Percentiles rank a stretch among this genome's conserved stretches.
phyloP scores from a whole-genome alignment of 2,113 vertebrate species.

The Python bivittatus region DNA sequence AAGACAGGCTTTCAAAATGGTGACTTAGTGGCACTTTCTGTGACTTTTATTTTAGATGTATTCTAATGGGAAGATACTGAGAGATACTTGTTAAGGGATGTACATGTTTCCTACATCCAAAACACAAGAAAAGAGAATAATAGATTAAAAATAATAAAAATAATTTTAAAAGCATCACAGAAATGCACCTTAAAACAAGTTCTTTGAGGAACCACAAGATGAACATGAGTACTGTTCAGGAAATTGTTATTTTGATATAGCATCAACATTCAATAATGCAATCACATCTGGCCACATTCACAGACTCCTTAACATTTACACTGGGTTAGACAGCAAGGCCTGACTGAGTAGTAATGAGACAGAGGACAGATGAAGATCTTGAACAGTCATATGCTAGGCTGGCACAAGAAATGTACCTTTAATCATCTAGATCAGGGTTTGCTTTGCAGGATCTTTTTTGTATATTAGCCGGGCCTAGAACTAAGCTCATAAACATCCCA shows the following conservation, averaged over 20 bases:
- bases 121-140: not conserved
- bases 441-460: not conserved
- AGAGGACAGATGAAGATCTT: not conserved
- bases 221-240: not conserved
- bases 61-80: conserved; percentile 1
- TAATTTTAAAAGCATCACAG: not conserved
- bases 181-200: not conserved
- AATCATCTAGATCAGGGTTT: not conserved
- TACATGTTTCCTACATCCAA: no score
- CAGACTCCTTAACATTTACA: not conserved
- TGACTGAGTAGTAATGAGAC: not conserved
- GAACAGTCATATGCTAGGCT: not conserved
- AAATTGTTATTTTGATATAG: not conserved
- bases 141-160: not conserved
- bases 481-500: not conserved
- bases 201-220: not conserved
- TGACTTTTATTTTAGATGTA: not conserved
- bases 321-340: no score
- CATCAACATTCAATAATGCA: not conserved
- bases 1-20: not conserved
- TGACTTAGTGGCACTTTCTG: conserved; percentile 4
- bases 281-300: not conserved
- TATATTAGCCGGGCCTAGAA: not conserved
- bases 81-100: not conserved
- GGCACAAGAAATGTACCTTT: not conserved